Evolutionary conservation across 1,140 invertebrate genomes (phyloP), one percentile per base, ranked within the genome.

Genomic region (Drosophila miranda): DNA sequence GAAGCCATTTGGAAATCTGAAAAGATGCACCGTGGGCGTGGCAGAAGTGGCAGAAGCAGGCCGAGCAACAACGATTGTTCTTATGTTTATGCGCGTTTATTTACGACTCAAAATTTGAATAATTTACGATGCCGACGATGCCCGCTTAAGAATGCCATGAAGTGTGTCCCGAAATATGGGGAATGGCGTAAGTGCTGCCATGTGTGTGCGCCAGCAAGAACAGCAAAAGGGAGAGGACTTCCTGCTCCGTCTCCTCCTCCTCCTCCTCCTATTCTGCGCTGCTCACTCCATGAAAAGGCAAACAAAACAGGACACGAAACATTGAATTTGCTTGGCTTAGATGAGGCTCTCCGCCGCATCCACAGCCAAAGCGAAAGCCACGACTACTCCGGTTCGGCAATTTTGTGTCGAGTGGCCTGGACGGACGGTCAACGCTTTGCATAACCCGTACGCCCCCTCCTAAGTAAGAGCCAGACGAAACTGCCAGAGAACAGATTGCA

Each of bases 71-170:
- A 52, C 63, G 52, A 75, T 55, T 64, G 62, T 76, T 67, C 56
- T 86, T 86, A 84, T 87, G 81, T 82, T 86, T 87, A 87, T 81
- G 78, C 56, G 26, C 82, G 51, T 60, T 82, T 86, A 87, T 86
- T 87, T 86, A 86, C 78, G 81, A 87, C 81, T 86, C 53, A 49
- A 78, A 84, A 86, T 78, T 87, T 86, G 78, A 86, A 86, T 86
- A 86, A 86, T 87, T 87, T 86, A 86, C 66, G 82, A 81, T 62
- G 64, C 48, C 66, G 51, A 41, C 45, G 70, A 52, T 19, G 50
- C 11, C 61, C 16, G 11, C 30, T 28, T 26, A 72, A 56, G 63
- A 77, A 72, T 72, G 58, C 74, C 76, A 28, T 51, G 41, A 38
- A 38, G 34, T 4, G 34, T 13, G 34, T 13, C 34, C 34, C 34